Evolutionary conservation across 2,113 vertebrate species (phyloP).

Genomic region (Crotalus viridis): DNA sequence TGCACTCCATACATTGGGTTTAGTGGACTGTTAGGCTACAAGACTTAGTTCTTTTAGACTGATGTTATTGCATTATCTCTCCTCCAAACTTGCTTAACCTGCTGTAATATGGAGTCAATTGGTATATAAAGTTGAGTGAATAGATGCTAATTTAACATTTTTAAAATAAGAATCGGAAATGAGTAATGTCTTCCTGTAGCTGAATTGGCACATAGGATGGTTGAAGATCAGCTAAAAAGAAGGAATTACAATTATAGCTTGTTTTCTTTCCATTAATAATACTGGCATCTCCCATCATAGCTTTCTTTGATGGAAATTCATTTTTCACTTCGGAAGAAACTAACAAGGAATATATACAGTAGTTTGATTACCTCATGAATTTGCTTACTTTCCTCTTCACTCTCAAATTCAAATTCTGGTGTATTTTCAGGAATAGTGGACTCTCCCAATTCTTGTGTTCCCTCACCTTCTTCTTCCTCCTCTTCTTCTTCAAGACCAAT

Average conservation of each 20-base stretch:
- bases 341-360: background rate
- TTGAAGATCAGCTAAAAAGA: background rate
- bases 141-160: background rate
- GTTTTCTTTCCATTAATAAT: background rate
- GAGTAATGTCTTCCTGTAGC: background rate
- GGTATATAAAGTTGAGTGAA: background rate
- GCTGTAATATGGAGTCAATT: background rate
- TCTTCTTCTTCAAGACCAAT: conserved; percentile 73
- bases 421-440: conserved; percentile 17
- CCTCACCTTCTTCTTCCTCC: conserved; percentile 72
- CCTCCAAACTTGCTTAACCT: background rate
- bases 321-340: background rate
- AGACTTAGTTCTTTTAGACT: background rate
- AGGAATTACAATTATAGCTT: background rate
- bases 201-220: background rate
- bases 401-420: conserved; percentile 24
- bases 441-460: conserved; percentile 35
- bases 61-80: background rate
- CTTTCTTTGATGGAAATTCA: background rate
- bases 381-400: conserved; percentile 37
- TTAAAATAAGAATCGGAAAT: background rate
- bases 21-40: background rate
- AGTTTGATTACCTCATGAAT: conserved; percentile 49
- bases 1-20: background rate
- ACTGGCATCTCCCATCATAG: background rate